A percentile compares a stretch with the other conserved stretches of the same genome.
Conservation (phyloP, 2,888 invertebrate species). For the Apodemia duryi region DNA sequence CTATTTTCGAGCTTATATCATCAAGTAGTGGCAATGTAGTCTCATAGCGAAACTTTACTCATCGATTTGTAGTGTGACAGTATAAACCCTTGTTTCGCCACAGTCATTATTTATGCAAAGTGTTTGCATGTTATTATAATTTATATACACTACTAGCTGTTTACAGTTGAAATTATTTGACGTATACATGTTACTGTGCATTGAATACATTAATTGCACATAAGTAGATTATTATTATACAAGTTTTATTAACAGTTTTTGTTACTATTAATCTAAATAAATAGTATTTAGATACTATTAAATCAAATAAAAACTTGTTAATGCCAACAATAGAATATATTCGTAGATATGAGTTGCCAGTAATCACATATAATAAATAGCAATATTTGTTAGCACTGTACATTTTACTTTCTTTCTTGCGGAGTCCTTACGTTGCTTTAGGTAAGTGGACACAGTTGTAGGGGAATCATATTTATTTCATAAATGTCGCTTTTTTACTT, state of each 20-base stretch:
- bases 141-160: conserved; percentile 24
- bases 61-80: conserved; percentile 53
- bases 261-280: neutral
- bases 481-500: conserved; percentile 59
- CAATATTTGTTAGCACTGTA: conserved; percentile 71
- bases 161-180: neutral
- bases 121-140: conserved; percentile 54
- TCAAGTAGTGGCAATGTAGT: conserved; percentile 75
- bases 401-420: conserved; percentile 78
- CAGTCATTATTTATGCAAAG: conserved; percentile 59
- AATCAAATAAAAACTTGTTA: neutral
- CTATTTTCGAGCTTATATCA: conserved; percentile 60
- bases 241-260: neutral
- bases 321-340: neutral
- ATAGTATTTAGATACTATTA: neutral
- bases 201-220: neutral
- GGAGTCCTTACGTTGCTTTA: conserved; percentile 78
- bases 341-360: conserved; percentile 38
- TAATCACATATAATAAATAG: conserved; percentile 46
- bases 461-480: conserved; percentile 47
- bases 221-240: neutral
- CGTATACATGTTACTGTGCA: neutral
- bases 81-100: conserved; percentile 65
- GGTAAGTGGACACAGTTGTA: conserved; percentile 72
- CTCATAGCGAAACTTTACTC: conserved; percentile 79